A percentile compares a stretch with the other conserved stretches of the same genome.
Conservation (phyloP, 2,113 vertebrate genomes). For the Chionodraco myersi region DNA sequence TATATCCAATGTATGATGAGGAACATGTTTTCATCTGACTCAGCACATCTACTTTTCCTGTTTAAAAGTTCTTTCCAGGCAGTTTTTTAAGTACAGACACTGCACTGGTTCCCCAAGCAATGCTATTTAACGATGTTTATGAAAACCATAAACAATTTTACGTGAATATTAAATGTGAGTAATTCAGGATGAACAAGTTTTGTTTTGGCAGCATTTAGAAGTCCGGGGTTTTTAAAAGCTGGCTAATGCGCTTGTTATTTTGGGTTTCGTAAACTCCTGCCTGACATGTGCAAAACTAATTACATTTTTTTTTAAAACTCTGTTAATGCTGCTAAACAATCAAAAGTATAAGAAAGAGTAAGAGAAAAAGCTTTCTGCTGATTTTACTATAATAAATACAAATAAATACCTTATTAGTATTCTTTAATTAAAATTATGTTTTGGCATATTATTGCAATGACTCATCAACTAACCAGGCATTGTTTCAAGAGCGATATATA, state of each 20-base stretch:
- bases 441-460: slow-evolving; percentile 30
- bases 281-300: slow-evolving; percentile 40
- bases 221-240: slow-evolving; percentile 17
- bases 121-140: slow-evolving; percentile 54
- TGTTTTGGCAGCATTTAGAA: slow-evolving; percentile 31
- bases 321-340: background rate
- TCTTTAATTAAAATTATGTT: background rate
- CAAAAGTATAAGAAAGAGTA: background rate
- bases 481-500: slow-evolving; percentile 22
- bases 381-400: background rate
- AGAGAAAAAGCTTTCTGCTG: background rate
- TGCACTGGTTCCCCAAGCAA: slow-evolving; percentile 21
- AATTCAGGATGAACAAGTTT: slow-evolving; percentile 35
- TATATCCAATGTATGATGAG: background rate
- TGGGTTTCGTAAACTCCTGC: slow-evolving; percentile 38
- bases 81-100: slow-evolving; percentile 38
- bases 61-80: slow-evolving; percentile 9
- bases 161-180: slow-evolving; percentile 27
- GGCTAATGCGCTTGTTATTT: slow-evolving; percentile 48
- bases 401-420: background rate
- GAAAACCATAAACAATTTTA: slow-evolving; percentile 50
- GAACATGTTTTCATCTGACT: slow-evolving; percentile 19
- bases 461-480: slow-evolving; percentile 25
- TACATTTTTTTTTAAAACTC: slow-evolving; percentile 19
- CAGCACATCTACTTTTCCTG: slow-evolving; percentile 30